Conservation (phyloP, 1,140 invertebrate species). For the Musca vetustissima region DNA sequence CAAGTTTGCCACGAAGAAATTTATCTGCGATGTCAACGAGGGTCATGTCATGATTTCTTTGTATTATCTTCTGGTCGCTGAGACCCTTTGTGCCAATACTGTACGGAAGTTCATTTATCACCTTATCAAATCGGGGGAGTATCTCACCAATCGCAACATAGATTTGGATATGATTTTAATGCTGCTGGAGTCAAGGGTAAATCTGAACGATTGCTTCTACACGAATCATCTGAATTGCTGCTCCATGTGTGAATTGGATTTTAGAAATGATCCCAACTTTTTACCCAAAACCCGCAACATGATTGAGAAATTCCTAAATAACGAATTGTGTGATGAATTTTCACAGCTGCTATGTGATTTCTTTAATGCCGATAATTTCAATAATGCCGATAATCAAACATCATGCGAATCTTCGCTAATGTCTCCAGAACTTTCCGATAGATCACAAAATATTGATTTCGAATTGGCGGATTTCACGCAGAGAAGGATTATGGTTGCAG, state of each 20-base stretch:
- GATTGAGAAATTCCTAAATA: slow-evolving; percentile 48
- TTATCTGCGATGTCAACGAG: slow-evolving; percentile 81
- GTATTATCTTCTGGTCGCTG: slow-evolving; percentile 69
- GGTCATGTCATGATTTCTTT: slow-evolving; percentile 89
- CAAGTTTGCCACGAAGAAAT: slow-evolving; percentile 94
- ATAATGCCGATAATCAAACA: slow-evolving; percentile 48
- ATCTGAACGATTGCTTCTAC: slow-evolving; percentile 53
- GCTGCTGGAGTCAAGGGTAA: slow-evolving; percentile 51
- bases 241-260: slow-evolving; percentile 50
- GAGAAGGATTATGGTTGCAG: no score
- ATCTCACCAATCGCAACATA: slow-evolving; percentile 45
- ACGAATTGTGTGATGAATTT: slow-evolving; percentile 49
- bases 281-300: slow-evolving; percentile 46
- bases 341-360: slow-evolving; percentile 52
- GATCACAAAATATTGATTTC: slow-evolving; percentile 54
- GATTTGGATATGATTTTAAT: slow-evolving; percentile 53
- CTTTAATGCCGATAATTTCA: slow-evolving; percentile 62
- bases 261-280: slow-evolving; percentile 49
- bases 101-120: slow-evolving; percentile 51
- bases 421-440: slow-evolving; percentile 53
- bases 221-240: slow-evolving; percentile 54
- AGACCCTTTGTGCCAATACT: slow-evolving; percentile 51
- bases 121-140: slow-evolving; percentile 49
- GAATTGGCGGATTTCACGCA: slow-evolving; percentile 52
- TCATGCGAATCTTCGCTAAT: slow-evolving; percentile 53